Evolutionary conservation across 2,888 invertebrate genomes (phyloP), one percentile per base, ranked within the genome.

Genomic region (Drosophila mercatorum): DNA sequence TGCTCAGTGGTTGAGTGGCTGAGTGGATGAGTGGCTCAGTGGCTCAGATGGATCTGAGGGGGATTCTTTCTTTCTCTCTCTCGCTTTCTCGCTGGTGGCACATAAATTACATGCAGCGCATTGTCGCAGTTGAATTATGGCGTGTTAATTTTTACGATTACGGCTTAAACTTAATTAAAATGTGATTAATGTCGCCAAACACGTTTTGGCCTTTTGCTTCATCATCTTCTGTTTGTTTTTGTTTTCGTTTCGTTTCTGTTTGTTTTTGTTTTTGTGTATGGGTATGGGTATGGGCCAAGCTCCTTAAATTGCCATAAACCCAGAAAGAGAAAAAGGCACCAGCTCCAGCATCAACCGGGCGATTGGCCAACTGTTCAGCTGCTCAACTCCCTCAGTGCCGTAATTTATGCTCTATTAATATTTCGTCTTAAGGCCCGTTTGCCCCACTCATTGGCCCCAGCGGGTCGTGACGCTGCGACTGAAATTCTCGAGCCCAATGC

Each of bases 351-450:
- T 44, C 43, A 49, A 59, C 49, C 43, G 40, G 38, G 41, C 43
- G 49, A 56, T 62, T 49, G 59, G 17, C 57, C 63, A 62, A 51
- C 55, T 47, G n/a, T 22, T 53, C 44, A 53, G 34, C 28, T 36
- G 43, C 34, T 36, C 57, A 41, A 61, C 61, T 61, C 34, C 41
- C 64, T 65, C 63, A 67, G 70, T 22, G 75, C 72, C 74, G 81
- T 85, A 80, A 89, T 89, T 89, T 88, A 90, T 89, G 89, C 88
- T 89, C 90, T 88, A 88, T 85, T 89, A 89, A 90, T 85, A 82
- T 82, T 82, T 82, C 79, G 74, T 72, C 76, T 83, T 82, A 82
- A 84, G 72, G 65, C 57, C 67, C 63, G 31, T 34, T 26, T 59
- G 49, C 31, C 40, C 40, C 65, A 64, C 43, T 52, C 51, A 51